Evolutionary conservation across 1,140 invertebrate genomes (phyloP).

Genomic region (Solenopsis invicta): DNA sequence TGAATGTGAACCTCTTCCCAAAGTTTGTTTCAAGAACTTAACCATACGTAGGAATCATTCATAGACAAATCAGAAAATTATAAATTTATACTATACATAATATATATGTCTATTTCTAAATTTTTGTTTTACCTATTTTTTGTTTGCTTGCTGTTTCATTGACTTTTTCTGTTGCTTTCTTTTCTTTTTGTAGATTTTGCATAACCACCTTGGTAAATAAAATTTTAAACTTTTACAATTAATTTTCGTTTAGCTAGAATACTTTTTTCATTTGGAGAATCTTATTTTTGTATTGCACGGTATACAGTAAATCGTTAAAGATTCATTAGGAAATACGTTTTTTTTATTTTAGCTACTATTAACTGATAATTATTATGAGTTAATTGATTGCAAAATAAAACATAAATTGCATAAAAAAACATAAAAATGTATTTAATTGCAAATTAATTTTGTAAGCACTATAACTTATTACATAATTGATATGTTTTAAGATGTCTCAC

Average conservation of each 20-base stretch:
- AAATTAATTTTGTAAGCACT: background rate
- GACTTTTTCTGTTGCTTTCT: background rate
- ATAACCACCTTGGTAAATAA: background rate
- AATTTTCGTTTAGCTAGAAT: background rate
- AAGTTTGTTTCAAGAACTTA: background rate
- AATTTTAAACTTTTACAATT: conserved; percentile 1
- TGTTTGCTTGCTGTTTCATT: background rate
- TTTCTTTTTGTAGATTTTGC: conserved; percentile 4
- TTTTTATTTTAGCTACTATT: background rate
- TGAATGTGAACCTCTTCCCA: conserved; percentile 6
- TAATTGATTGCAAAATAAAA: background rate
- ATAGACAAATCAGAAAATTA: conserved; percentile 7
- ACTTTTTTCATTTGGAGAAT: background rate
- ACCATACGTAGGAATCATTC: conserved; percentile 13
- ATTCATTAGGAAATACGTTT: background rate
- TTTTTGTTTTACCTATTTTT: conserved; percentile 21
- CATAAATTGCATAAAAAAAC: background rate
- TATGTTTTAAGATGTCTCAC: background rate
- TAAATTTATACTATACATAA: background rate
- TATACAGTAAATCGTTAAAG: background rate
- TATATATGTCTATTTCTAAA: background rate
- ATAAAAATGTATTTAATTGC: no score
- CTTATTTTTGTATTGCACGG: background rate
- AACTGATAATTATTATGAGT: background rate
- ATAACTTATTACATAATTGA: no score